These are phyloP conservation scores for Brachyalestes nurse DNA, from an alignment of 2,797 vertebrate species.

Conservation along the genomic window DNA sequence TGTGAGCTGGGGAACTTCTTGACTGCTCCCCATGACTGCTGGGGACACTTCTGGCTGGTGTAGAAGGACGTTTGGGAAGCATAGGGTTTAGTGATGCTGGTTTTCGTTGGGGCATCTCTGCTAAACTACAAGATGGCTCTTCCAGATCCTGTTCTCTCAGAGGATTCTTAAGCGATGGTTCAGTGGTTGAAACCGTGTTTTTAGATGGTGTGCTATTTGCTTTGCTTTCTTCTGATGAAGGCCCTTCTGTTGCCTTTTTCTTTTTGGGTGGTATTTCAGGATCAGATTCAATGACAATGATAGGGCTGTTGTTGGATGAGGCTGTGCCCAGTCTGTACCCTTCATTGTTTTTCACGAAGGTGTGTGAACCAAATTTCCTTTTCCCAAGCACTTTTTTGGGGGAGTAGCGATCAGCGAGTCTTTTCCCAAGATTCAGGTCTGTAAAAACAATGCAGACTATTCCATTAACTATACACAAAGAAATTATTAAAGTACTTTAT, in stretches of 20 bases:
- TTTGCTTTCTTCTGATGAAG: neutral
- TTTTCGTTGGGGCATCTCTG: constrained; percentile 1
- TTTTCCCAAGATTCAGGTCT: constrained; percentile 43
- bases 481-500: neutral
- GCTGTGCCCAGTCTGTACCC: constrained; percentile 29
- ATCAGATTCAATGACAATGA: constrained; percentile 32
- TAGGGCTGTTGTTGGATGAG: constrained; percentile 3
- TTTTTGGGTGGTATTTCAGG: constrained; percentile 39
- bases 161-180: constrained; percentile 13
- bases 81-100: constrained; percentile 16
- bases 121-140: constrained; percentile 3
- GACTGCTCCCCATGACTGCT: neutral
- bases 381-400: constrained; percentile 70
- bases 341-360: constrained; percentile 45
- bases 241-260: constrained; percentile 23
- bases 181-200: neutral
- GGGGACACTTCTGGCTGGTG: constrained; percentile 32
- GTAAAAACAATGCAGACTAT: neutral
- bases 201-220: neutral
- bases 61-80: constrained; percentile 3
- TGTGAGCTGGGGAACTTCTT: neutral
- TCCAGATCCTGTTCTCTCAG: neutral
- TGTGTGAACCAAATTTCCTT: constrained; percentile 67
- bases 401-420: constrained; percentile 21
- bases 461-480: neutral